Evolutionary conservation across 1,140 invertebrate species (phyloP).

Genomic region (Venustaconcha ellipsiformis): DNA sequence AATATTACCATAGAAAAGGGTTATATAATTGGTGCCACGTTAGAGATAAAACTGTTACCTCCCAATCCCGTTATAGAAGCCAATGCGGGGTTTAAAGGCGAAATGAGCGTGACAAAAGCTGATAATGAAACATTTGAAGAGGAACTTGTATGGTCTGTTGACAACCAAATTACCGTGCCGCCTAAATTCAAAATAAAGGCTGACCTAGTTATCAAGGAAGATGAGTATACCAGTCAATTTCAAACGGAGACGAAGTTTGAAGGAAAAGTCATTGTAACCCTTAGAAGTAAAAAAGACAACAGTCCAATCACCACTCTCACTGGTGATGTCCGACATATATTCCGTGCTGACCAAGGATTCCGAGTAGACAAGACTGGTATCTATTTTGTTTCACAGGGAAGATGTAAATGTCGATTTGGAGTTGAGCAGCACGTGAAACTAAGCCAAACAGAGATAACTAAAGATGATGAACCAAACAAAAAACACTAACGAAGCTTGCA

Average conservation of each 20-base stretch:
- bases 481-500: conserved; percentile 17
- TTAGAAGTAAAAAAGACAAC: conserved; percentile 64
- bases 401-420: conserved; percentile 67
- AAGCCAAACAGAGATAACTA: conserved; percentile 24
- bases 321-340: conserved; percentile 61
- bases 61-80: conserved; percentile 69
- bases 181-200: conserved; percentile 68
- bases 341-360: conserved; percentile 57
- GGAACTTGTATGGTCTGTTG: conserved; percentile 70
- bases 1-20: conserved; percentile 46
- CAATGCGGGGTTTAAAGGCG: conserved; percentile 71
- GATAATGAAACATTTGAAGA: conserved; percentile 69
- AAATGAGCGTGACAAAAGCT: conserved; percentile 67
- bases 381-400: conserved; percentile 58
- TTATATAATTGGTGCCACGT: conserved; percentile 47
- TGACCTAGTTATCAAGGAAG: conserved; percentile 70
- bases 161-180: conserved; percentile 70
- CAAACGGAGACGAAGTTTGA: conserved; percentile 64
- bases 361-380: conserved; percentile 55
- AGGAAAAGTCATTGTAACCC: conserved; percentile 67
- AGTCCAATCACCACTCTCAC: conserved; percentile 58
- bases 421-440: conserved; percentile 67
- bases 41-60: conserved; percentile 51
- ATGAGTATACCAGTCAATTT: conserved; percentile 70
- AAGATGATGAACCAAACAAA: conserved; percentile 1